Evolutionary conservation across 2,113 vertebrate species (phyloP), one percentile per base, ranked within the genome.

Genomic region (Hemicordylus capensis): DNA sequence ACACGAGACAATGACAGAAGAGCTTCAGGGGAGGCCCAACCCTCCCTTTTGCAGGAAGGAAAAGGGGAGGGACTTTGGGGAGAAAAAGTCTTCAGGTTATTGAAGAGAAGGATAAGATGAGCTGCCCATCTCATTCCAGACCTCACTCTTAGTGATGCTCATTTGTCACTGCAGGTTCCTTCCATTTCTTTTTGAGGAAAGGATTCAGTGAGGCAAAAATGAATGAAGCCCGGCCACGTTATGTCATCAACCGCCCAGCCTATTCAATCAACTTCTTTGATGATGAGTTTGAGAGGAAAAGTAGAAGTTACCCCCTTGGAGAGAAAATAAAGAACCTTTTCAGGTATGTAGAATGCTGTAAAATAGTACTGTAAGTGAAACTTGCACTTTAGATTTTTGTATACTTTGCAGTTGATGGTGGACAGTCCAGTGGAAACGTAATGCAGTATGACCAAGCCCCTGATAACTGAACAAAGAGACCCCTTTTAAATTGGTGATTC

Each of bases 201-300:
- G 76, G 46, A 70, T 69, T 90, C 48, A 82, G 95, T 90, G 93
- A 72, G 78, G 79, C 94, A 95, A 96, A 90, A 91, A 97, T 97
- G 97, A 97, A 63, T 93, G 96, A 95, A 72, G 76, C 95, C 88
- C 94, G 93, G 81, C 97, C 97, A 81, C 97, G 97, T 85, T 98
- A 98, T 85, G 94, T 93, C 93, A 93, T 98, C 80, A 97, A 98
- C 90, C 96, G 98, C 70, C 93, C 96, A 0, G 96, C 96, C 0
- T 98, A 98, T 54, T 97, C 97, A 0, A 93, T 97, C 89, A 93
- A 96, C 80, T 95, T 97, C 90, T 98, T 98, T 0, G 97, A 98
- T 34, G 95, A 96, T 48, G 97, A 98, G 89, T 98, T 97, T 90
- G 97, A 98, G 93, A 98, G 98, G 94, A 98, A 97, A 94, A 96